Base-by-base conservation (phyloP, 2,888 invertebrate genomes). In the Notocelia uddmanniana region DNA sequence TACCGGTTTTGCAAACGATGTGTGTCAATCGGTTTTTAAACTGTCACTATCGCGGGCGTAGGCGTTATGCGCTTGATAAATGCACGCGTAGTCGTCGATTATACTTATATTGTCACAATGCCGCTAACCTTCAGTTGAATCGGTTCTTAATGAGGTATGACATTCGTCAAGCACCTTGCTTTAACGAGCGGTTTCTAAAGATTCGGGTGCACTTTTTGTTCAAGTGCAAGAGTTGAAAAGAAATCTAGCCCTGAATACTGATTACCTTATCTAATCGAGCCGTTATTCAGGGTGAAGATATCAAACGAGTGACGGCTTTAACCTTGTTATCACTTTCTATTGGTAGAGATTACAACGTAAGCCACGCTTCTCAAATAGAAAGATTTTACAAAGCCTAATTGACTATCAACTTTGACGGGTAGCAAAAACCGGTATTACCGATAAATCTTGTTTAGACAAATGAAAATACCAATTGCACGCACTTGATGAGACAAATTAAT, bases 21-120 rank as follows among this genome's bases (percentile, higher is more conserved):
- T 72, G 26, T 72, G 72, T 62, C 68, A 68, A 68, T 68, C 68
- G 62, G 48, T 64, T 72, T 72, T 72, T 68, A 57, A 68, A 68
- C 59, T 72, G 68, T 72, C 60, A 50, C 58, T 64, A 64, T 70
- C 64, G 58, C 58, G 60, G 15, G 60, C 57, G 71, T 71, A 54
- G 66, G 71, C 52, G 70, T 68, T 41, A 58, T 58, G 69, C 15
- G 23, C 48, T 55, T 69, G 71, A 66, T 71, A 60, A 71, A 71
- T 66, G 64, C 31, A 50, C 58, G 64, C 66, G 59, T 71, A 60
- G 45, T 59, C 71, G 59, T 63, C 52, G 54, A 64, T 55, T 71
- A 66, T 66, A 71, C 54, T 55, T 71, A 66, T 66, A 71, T 60
- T 71, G 71, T 60, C 59, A 67, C 66, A 60, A 37, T 37, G 64